Evolutionary conservation across 1,140 invertebrate genomes (phyloP).

Genomic region (Rhagoletis zephyria): DNA sequence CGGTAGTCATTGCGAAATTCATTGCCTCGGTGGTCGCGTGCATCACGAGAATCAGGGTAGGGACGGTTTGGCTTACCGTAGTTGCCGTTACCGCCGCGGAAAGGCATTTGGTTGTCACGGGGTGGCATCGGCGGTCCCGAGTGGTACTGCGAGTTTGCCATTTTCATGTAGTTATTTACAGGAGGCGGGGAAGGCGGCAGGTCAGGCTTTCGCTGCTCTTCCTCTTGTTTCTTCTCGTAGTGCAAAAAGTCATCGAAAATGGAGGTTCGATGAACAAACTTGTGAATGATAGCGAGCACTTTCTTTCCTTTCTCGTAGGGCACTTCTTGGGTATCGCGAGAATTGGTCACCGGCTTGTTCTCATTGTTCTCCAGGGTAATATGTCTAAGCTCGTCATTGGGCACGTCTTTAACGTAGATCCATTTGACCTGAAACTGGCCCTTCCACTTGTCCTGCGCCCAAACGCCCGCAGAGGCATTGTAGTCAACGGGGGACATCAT

Average conservation of each 20-base stretch:
- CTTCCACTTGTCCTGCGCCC: slow-evolving; percentile 96
- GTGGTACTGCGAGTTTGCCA: too few relatives aligned
- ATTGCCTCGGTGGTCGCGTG: too few relatives aligned
- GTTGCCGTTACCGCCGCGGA: too few relatives aligned
- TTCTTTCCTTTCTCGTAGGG: slow-evolving; percentile 90
- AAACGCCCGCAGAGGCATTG: slow-evolving; percentile 89
- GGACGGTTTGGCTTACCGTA: too few relatives aligned
- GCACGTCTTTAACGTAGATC: slow-evolving; percentile 99
- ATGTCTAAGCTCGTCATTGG: slow-evolving; percentile 88
- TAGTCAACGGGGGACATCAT: slow-evolving; percentile 97
- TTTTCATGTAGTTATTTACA: too few relatives aligned
- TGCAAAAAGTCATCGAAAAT: slow-evolving; percentile 99
- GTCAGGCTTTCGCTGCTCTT: too few relatives aligned
- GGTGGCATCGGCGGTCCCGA: too few relatives aligned
- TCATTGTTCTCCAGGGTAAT: slow-evolving; percentile 98
- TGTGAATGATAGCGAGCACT: slow-evolving; percentile 89
- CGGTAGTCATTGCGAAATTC: too few relatives aligned
- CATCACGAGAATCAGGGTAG: too few relatives aligned
- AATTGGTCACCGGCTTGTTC: slow-evolving; percentile 98
- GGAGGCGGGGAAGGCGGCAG: too few relatives aligned
- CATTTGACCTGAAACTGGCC: slow-evolving; percentile 92
- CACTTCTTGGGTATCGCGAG: slow-evolving; percentile 97
- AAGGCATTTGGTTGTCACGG: too few relatives aligned
- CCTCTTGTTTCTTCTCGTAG: slow-evolving; percentile 96
- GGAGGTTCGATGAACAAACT: slow-evolving; percentile 91